These are phyloP conservation scores for Archivesica marissinica DNA, from an alignment of 1,140 invertebrate genomes.

Conservation along the genomic window DNA sequence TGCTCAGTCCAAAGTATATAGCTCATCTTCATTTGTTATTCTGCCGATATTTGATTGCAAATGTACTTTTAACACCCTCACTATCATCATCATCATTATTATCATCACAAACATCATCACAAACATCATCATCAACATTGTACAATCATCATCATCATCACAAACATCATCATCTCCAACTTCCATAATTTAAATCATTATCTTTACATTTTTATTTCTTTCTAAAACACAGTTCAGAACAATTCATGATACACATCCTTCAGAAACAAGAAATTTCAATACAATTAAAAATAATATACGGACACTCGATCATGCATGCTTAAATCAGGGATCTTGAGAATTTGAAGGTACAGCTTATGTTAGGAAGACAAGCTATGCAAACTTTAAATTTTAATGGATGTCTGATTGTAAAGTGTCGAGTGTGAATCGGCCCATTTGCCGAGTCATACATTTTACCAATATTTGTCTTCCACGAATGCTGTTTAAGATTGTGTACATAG, in stretches of 20 bases:
- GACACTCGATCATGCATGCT: slow-evolving; percentile 38
- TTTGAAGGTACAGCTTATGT: slow-evolving; percentile 44
- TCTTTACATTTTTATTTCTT: no score
- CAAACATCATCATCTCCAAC: not conserved
- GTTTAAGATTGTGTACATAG: slow-evolving; percentile 49
- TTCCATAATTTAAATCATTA: no score
- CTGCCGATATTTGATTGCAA: no score
- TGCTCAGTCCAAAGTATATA: no score
- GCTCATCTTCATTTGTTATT: no score
- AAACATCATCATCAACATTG: not conserved
- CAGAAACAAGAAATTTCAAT: slow-evolving; percentile 46
- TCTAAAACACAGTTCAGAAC: no score
- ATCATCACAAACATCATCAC: slow-evolving; percentile 19
- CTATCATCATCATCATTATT: slow-evolving; percentile 29
- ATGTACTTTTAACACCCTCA: no score
- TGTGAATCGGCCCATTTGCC: slow-evolving; percentile 47
- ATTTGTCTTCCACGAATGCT: slow-evolving; percentile 60
- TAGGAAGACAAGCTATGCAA: slow-evolving; percentile 37
- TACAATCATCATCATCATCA: not conserved
- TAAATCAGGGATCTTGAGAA: slow-evolving; percentile 34
- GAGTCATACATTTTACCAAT: slow-evolving; percentile 57
- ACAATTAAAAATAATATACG: slow-evolving; percentile 54
- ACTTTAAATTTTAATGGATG: slow-evolving; percentile 53
- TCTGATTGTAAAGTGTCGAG: slow-evolving; percentile 45
- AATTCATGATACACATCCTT: no score